phyloP scores from a whole-genome alignment of 2,113 vertebrate species.

The Rhynchomys soricoides region DNA sequence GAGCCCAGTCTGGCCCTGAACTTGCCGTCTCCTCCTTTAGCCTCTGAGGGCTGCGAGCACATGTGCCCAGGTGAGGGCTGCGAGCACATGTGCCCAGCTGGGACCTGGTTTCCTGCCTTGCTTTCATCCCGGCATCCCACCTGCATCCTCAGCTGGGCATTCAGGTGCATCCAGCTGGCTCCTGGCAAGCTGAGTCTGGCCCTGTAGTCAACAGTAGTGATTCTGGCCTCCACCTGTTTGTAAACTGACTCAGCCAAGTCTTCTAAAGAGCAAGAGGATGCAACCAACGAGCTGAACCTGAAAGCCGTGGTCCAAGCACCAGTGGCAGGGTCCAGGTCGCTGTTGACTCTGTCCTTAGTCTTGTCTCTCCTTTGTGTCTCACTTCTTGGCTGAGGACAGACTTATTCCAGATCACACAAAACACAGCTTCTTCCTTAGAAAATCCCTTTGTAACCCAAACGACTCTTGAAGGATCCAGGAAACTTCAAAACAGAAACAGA shows the following conservation, averaged over 20 bases:
- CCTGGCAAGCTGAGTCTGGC: not conserved
- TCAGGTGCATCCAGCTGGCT: not conserved
- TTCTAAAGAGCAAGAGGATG: not conserved
- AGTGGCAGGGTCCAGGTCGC: not conserved
- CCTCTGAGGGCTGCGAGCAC: not conserved
- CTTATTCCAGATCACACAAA: constrained; percentile 41
- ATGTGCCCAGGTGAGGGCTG: no score
- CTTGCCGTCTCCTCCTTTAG: not conserved
- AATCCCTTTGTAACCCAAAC: constrained; percentile 20
- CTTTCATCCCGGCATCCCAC: not conserved
- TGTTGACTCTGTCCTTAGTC: not conserved
- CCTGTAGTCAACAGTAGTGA: no score
- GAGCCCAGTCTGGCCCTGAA: not conserved
- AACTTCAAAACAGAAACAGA: constrained; percentile 44
- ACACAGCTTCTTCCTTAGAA: constrained; percentile 35
- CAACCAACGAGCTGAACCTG: not conserved
- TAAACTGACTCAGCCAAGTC: not conserved
- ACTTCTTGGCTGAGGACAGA: constrained; percentile 49
- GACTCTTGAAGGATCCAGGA: constrained; percentile 17
- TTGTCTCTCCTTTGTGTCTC: not conserved
- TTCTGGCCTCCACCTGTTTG: not conserved
- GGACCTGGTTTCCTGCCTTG: constrained; percentile 23
- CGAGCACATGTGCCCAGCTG: not conserved
- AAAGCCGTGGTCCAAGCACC: not conserved
- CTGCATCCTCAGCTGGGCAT: not conserved